Evolutionary conservation across 2,888 invertebrate genomes (phyloP).

Genomic region (Xestia c-nigrum): DNA sequence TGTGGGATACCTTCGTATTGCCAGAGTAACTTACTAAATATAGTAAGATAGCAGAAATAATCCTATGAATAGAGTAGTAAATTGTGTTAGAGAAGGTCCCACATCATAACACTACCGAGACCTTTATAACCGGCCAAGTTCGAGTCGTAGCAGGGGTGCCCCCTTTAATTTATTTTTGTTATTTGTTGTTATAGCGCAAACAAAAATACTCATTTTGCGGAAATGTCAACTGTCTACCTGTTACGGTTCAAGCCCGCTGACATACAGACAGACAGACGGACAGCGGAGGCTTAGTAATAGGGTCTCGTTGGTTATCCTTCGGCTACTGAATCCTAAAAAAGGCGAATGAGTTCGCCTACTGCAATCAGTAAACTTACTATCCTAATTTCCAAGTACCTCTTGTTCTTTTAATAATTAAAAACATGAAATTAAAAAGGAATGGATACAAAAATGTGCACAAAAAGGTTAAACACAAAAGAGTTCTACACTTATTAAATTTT

Average conservation of each 20-base stretch:
- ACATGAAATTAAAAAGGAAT: not conserved
- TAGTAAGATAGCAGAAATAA: not conserved
- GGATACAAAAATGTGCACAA: not conserved
- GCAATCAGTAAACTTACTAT: not conserved
- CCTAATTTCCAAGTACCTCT: not conserved
- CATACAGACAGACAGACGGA: too few species aligned
- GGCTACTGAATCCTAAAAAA: too few species aligned
- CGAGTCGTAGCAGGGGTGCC: too few species aligned
- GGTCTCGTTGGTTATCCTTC: too few species aligned
- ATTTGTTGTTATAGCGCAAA: too few species aligned
- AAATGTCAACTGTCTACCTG: too few species aligned
- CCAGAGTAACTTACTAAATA: not conserved
- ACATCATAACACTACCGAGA: not conserved
- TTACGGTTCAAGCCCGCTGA: too few species aligned
- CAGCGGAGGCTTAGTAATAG: too few species aligned
- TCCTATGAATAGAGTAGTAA: not conserved
- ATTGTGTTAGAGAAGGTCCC: not conserved
- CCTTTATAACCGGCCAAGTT: not conserved
- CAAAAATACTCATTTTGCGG: too few species aligned
- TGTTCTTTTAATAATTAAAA: not conserved
- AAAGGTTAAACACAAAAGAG: conserved; percentile 10
- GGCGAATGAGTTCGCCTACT: too few species aligned
- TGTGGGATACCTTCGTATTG: not conserved
- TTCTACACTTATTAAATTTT: conserved; percentile 4
- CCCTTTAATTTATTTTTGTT: too few species aligned